phyloP scores from a whole-genome alignment of 1,140 invertebrate species.

The Ptiloglossa arizonensis region DNA sequence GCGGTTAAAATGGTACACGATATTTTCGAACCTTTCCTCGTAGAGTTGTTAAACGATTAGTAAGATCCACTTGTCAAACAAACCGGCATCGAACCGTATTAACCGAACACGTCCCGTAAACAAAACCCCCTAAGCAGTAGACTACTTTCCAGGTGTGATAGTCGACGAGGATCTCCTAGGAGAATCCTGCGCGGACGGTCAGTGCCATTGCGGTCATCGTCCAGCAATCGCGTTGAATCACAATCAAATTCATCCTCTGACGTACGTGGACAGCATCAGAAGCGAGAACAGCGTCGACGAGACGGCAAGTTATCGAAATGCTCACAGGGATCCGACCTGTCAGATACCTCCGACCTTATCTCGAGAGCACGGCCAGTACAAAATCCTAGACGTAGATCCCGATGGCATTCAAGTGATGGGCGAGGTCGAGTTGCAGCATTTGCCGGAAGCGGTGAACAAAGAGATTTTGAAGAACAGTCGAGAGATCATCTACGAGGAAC shows the following conservation, averaged over 20 bases:
- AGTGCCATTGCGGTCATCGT: slow-evolving; percentile 41
- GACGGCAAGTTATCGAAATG: slow-evolving; percentile 31
- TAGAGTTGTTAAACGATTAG: neutral
- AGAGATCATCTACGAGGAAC: slow-evolving; percentile 68
- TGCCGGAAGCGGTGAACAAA: slow-evolving; percentile 69
- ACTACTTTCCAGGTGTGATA: slow-evolving; percentile 68
- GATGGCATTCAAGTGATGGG: slow-evolving; percentile 69
- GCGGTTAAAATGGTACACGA: no score
- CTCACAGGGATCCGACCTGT: slow-evolving; percentile 49
- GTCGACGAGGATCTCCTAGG: slow-evolving; percentile 64
- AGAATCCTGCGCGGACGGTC: slow-evolving; percentile 30
- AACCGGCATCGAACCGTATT: neutral
- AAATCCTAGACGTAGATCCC: slow-evolving; percentile 60
- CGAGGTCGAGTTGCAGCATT: slow-evolving; percentile 63
- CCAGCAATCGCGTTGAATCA: slow-evolving; percentile 48
- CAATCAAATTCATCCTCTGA: slow-evolving; percentile 48
- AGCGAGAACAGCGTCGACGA: slow-evolving; percentile 69
- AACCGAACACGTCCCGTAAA: no score
- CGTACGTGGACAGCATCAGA: slow-evolving; percentile 58
- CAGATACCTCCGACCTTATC: slow-evolving; percentile 19
- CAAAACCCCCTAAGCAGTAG: slow-evolving; percentile 42
- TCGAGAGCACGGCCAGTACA: slow-evolving; percentile 49
- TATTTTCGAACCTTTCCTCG: neutral
- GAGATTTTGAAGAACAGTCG: slow-evolving; percentile 71
- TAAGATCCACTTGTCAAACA: neutral